Conservation (phyloP, 2,113 vertebrate genomes). For the Phyllostomus hastatus region DNA sequence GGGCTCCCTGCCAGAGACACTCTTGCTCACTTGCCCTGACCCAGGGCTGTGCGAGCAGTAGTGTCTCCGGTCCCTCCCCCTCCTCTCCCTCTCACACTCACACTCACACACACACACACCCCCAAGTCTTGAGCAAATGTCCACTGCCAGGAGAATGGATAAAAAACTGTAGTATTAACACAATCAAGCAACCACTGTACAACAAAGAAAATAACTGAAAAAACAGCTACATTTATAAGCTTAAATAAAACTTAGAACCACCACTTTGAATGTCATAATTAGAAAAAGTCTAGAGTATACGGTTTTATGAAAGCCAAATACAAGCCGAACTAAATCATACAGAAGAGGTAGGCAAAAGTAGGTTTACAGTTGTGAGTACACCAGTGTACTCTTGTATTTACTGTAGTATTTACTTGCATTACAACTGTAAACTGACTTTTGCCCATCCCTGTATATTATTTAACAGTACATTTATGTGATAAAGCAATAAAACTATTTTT, state of each 20-base stretch:
- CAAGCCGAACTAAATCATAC: neutral
- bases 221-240: neutral
- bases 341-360: too few species aligned
- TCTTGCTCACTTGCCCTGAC: neutral
- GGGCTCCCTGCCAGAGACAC: neutral
- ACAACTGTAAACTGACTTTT: too few species aligned
- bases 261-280: neutral
- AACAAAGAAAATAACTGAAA: neutral
- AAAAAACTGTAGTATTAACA: neutral
- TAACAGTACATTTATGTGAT: neutral
- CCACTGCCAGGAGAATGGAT: neutral
- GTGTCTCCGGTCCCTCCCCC: too few species aligned
- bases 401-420: too few species aligned
- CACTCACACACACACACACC: neutral
- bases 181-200: neutral
- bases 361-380: too few species aligned
- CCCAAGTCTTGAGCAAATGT: neutral
- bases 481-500: neutral
- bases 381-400: too few species aligned
- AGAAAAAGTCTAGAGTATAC: neutral
- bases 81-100: rapidly evolving
- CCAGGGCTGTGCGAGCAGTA: neutral
- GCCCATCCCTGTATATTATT: neutral
- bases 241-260: neutral
- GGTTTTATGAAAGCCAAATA: neutral